Conservation (phyloP, 2,888 invertebrate genomes). For the Andrena flavipes region DNA sequence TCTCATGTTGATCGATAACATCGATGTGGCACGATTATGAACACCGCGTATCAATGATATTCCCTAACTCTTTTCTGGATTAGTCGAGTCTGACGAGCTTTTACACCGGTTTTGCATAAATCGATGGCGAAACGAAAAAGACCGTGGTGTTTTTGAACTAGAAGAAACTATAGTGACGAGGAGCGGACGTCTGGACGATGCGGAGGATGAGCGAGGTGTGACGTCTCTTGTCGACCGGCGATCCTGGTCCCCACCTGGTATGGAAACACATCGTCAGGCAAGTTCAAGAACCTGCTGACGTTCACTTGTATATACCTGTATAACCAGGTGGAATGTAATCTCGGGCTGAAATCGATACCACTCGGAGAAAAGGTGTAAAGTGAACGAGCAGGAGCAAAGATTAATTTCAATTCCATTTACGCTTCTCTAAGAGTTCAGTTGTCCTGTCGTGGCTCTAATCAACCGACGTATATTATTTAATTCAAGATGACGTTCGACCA, state of each 20-base stretch:
- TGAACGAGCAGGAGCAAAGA: background rate
- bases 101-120: background rate
- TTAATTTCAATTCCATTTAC: background rate
- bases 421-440: background rate
- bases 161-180: slow-evolving; percentile 22
- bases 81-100: background rate
- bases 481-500: background rate
- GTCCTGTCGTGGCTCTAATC: background rate
- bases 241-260: slow-evolving; percentile 75
- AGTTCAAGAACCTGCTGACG: slow-evolving; percentile 78
- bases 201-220: slow-evolving; percentile 73
- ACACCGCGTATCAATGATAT: background rate
- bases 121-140: slow-evolving; percentile 14
- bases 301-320: slow-evolving; percentile 41
- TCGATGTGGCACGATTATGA: slow-evolving; percentile 36
- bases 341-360: slow-evolving; percentile 24
- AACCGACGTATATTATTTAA: slow-evolving; percentile 10
- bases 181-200: slow-evolving; percentile 68
- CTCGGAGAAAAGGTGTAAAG: background rate
- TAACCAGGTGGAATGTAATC: slow-evolving; percentile 20
- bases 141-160: background rate
- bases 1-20: slow-evolving; percentile 78
- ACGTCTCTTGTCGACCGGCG: slow-evolving; percentile 65
- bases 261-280: slow-evolving; percentile 67
- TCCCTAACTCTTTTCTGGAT: background rate